Evolutionary conservation across 1,140 invertebrate species (phyloP), one percentile per base, ranked within the genome.

Genomic region (Mya arenaria): DNA sequence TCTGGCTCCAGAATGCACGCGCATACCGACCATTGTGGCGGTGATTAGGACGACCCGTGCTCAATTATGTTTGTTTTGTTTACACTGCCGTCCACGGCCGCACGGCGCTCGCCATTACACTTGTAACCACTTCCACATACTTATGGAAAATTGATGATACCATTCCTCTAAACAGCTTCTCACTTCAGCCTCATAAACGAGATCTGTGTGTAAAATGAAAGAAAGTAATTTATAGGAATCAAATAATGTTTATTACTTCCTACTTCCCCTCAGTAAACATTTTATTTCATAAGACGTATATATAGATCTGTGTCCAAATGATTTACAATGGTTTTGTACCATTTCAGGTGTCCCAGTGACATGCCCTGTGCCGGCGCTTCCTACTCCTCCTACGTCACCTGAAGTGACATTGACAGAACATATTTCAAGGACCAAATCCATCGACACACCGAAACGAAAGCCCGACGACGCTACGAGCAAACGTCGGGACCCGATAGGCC

Each of bases 401-500:
- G 58, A 65, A 66, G 28, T 34, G 30, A 1, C 60, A 62, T 17
- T 23, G n/a, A 62, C 73, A 4, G 30, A 30, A 23, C 4, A 32
- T 8, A 30, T n/a, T 30, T 15, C 28, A 17, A 65, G 48, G 52
- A 4, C 23, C 5, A 48, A 41, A 23, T 32, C 39, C 25, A 23
- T 37, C 13, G 72, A 75, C 1, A 78, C 75, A 25, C 75, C 75
- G 19, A 78, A 66, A 68, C 58, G 63, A 34, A 52, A 44, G 36
- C 52, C 63, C n/a, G 30, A 4, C 15, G 41, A 68, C 34, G 25
- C 25, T 4, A 17, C 75, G 0, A 1, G n/a, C 10, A 80, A 80
- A 44, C 41, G 83, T 28, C 48, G 86, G 17, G 86, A 87, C 23
- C 86, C 86, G 4, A 87, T 87, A 17, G 77, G 86, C 19, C 84